Percentiles rank a stretch among this genome's conserved stretches.
phyloP scores from a whole-genome alignment of 53 echinoderm and acorn worm genomes.

The Arbacia lixula region DNA sequence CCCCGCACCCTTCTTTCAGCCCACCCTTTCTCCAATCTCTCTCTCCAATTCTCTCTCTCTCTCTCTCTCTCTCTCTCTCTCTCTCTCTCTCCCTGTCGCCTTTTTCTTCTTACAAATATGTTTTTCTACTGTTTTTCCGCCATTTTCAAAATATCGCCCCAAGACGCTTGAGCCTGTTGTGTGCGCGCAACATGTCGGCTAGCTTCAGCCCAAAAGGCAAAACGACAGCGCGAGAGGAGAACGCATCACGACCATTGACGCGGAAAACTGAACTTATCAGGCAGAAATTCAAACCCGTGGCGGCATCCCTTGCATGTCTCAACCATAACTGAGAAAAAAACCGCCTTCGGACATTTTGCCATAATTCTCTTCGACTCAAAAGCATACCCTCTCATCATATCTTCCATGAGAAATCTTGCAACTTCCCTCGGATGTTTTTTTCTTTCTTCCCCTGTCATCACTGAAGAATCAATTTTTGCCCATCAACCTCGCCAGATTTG shows the following conservation, averaged over 20 bases:
- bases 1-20: too few species aligned
- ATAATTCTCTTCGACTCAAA: not conserved
- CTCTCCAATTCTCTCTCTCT: not conserved
- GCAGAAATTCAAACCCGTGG: conserved; percentile 52
- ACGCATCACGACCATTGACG: conserved; percentile 6
- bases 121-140: too few species aligned
- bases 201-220: conserved; percentile 42
- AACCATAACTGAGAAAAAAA: conserved; percentile 6
- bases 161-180: conserved; percentile 23
- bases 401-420: conserved; percentile 29
- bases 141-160: too few species aligned
- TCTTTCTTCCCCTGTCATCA: not conserved
- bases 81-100: not conserved
- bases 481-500: not conserved
- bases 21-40: too few species aligned
- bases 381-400: not conserved
- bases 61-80: not conserved
- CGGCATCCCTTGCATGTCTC: conserved; percentile 42
- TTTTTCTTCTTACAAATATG: not conserved
- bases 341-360: conserved; percentile 10
- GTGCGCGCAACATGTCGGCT: conserved; percentile 45
- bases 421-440: conserved; percentile 16
- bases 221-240: conserved; percentile 10
- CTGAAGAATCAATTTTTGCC: conserved; percentile 20
- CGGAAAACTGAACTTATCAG: conserved; percentile 41